These are phyloP conservation scores for Tiaroga cobitis DNA, from an alignment of 2,797 vertebrate species.

Conservation along the genomic window DNA sequence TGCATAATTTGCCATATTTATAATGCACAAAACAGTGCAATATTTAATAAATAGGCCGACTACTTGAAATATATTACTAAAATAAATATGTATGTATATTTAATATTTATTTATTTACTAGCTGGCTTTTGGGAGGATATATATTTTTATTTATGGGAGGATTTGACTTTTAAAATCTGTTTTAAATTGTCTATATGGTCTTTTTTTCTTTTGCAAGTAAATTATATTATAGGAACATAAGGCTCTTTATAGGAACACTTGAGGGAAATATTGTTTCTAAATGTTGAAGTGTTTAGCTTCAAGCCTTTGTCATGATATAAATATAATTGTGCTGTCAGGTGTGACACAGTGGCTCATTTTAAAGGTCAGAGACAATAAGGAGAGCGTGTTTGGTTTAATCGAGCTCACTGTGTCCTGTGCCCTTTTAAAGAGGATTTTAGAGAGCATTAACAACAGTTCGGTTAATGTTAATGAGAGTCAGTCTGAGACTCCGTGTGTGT, in stretches of 20 bases:
- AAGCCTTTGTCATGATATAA: neutral
- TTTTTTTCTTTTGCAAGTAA: neutral
- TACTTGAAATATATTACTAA: neutral
- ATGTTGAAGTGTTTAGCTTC: neutral
- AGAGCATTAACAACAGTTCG: neutral
- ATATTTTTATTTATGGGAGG: neutral
- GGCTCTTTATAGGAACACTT: neutral
- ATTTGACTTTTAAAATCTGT: neutral
- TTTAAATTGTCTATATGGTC: neutral
- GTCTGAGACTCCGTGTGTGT: neutral
- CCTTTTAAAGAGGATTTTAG: constrained; percentile 30
- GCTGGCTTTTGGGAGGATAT: neutral
- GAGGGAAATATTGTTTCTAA: neutral
- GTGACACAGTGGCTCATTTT: neutral
- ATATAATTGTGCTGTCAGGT: neutral
- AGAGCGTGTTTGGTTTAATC: constrained; percentile 1
- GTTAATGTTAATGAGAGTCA: constrained; percentile 21
- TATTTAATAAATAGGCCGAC: neutral
- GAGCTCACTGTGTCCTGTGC: constrained; percentile 10
- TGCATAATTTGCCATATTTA: neutral
- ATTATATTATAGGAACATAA: neutral
- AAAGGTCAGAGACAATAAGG: constrained; percentile 14
- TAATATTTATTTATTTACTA: neutral
- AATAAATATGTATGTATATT: neutral
- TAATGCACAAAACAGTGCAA: neutral